These are phyloP conservation scores for Thereva nobilitata DNA, from an alignment of 2,888 invertebrate genomes.

Conservation along the genomic window DNA sequence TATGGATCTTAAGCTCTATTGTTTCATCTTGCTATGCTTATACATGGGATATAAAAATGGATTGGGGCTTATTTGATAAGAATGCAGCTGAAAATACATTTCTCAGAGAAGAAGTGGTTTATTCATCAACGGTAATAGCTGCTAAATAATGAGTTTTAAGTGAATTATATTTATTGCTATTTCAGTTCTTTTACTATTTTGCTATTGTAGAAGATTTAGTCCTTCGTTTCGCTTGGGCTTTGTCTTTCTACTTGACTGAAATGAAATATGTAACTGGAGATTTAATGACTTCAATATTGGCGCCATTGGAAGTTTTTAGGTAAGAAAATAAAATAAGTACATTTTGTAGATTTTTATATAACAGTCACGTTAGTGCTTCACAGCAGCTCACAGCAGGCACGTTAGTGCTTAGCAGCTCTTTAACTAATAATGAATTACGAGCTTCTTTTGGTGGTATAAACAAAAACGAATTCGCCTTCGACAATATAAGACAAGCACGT, in stretches of 20 bases:
- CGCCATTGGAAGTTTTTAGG: slow-evolving; percentile 88
- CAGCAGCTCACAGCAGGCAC: too few species aligned
- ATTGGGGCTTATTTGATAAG: slow-evolving; percentile 95
- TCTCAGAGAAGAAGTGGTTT: slow-evolving; percentile 92
- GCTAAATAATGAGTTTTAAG: neutral
- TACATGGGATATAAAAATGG: slow-evolving; percentile 98
- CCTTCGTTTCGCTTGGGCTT: slow-evolving; percentile 90
- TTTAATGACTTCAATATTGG: slow-evolving; percentile 80
- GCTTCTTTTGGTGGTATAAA: too few species aligned
- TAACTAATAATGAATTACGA: too few species aligned
- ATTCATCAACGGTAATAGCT: slow-evolving; percentile 79
- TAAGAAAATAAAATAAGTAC: slow-evolving; percentile 53
- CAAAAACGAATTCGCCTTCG: too few species aligned
- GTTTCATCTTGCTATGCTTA: slow-evolving; percentile 93
- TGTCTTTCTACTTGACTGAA: slow-evolving; percentile 83
- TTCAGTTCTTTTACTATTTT: slow-evolving; percentile 90
- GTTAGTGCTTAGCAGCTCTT: too few species aligned
- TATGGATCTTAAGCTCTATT: slow-evolving; percentile 85
- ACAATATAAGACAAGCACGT: too few species aligned
- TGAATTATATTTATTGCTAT: slow-evolving; percentile 44
- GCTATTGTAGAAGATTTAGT: slow-evolving; percentile 95
- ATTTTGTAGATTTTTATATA: neutral
- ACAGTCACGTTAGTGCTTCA: too few species aligned
- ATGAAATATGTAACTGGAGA: slow-evolving; percentile 75
- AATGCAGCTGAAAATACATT: slow-evolving; percentile 90